Percentiles rank a stretch among this genome's conserved stretches.
These are phyloP conservation scores for Lithobius niger DNA, from an alignment of 1,140 invertebrate species.

Conservation along the genomic window DNA sequence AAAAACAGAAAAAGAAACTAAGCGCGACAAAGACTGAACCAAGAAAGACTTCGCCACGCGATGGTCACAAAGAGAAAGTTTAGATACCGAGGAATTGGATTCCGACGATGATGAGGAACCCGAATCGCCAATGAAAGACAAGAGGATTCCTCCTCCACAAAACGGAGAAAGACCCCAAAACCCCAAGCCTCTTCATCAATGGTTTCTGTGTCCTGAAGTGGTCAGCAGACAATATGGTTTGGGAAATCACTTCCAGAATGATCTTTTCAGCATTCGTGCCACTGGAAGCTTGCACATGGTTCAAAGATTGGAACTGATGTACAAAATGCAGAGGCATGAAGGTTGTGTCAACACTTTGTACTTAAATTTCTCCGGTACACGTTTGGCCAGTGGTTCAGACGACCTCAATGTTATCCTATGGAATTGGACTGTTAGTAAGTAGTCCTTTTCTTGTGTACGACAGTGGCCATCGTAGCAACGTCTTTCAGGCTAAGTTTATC, in stretches of 20 bases:
- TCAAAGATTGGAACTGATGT: constrained; percentile 62
- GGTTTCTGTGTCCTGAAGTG: constrained; percentile 40
- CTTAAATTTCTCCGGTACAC: constrained; percentile 64
- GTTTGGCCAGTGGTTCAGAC: constrained; percentile 77
- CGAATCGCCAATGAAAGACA: too few species aligned
- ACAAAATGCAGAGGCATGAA: constrained; percentile 60
- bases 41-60: neutral
- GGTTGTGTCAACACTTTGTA: constrained; percentile 87
- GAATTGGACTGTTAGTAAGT: constrained; percentile 74
- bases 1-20: constrained; percentile 14
- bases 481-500: constrained; percentile 65
- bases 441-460: constrained; percentile 47
- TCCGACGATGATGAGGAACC: too few species aligned
- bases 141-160: too few species aligned
- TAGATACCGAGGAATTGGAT: too few species aligned
- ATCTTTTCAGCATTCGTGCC: constrained; percentile 51
- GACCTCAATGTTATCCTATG: constrained; percentile 73
- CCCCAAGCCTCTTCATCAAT: constrained; percentile 47
- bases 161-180: neutral
- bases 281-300: constrained; percentile 70
- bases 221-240: constrained; percentile 44
- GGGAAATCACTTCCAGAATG: constrained; percentile 32
- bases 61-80: neutral
- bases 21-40: constrained; percentile 1
- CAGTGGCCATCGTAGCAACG: constrained; percentile 69